These are phyloP conservation scores for Celastrina argiolus DNA, from an alignment of 2,888 invertebrate species.

Conservation along the genomic window DNA sequence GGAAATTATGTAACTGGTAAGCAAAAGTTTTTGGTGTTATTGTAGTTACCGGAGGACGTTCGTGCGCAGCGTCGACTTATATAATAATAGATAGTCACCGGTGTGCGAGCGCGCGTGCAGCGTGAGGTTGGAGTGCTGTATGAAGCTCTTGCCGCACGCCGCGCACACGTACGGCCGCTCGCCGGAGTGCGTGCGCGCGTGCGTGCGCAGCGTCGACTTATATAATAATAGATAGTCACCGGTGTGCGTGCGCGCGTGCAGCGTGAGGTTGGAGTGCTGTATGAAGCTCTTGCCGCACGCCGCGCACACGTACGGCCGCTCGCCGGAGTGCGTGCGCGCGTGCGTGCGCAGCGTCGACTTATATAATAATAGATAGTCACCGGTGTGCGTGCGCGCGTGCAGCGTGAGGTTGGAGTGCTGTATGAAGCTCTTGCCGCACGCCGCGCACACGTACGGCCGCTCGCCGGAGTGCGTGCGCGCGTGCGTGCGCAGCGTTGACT, in stretches of 20 bases:
- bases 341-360: constrained; percentile 79
- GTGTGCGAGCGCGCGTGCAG: constrained; percentile 68
- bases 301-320: constrained; percentile 77
- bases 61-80: too few relatives aligned
- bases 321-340: constrained; percentile 80
- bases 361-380: too few relatives aligned
- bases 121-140: constrained; percentile 77
- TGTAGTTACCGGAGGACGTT: too few relatives aligned
- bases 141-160: constrained; percentile 77
- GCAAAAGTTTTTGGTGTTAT: too few relatives aligned
- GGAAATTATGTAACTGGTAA: too few relatives aligned
- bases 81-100: too few relatives aligned
- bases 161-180: constrained; percentile 78
- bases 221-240: too few relatives aligned
- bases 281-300: constrained; percentile 79
- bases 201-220: too few relatives aligned
- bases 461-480: too few relatives aligned
- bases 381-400: constrained; percentile 65
- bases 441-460: constrained; percentile 75
- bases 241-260: constrained; percentile 68
- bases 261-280: constrained; percentile 76
- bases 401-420: constrained; percentile 77
- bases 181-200: constrained; percentile 80
- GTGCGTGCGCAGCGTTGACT: constrained; percentile 78
- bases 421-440: constrained; percentile 78